Base-by-base conservation (phyloP, 2,797 vertebrate genomes). In the Brachyalestes nurse region DNA sequence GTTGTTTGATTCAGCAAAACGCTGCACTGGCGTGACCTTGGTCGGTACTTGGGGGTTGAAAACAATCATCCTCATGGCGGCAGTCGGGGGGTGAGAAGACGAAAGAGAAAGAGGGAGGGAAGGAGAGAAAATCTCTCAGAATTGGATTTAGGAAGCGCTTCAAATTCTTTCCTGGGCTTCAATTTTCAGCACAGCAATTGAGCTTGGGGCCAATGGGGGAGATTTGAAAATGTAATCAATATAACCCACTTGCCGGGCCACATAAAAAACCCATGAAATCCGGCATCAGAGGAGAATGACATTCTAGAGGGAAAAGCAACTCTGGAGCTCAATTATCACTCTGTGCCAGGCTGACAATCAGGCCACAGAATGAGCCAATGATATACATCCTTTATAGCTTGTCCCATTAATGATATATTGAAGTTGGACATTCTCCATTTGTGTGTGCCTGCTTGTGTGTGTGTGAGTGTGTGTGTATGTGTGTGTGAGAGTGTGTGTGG, bases 61-160 rank as follows among this genome's bases (percentile, higher is more conserved):
- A 76, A 60, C 70, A 76, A 69, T 86, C 71, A 28, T 76, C 84
- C 69, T 79, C 80, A 67, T 86, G 61, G 28, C 19, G 10, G 77
- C 7, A 70, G 60, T 76, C 38, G 21, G 25, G 60, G 21, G 13
- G 60, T 8, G 42, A 45, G 10, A 9, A 12, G 34, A 34, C 45
- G 64, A 53, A 1, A 19, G 17, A 62, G 42, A 47, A 42, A 16
- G 45, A 51, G 67, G n/a, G 45, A 9, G 67, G 49, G 14, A 16
- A 2, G n/a, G 67, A 51, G 45, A 70, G 53, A 42, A 16, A 60
- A 14, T 57, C 12, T 49, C 38, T 38, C 66, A 80, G 75, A 85
- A 89, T 87, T 88, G 87, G 86, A 89, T 92, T 90, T 83, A 53
- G 75, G 75, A 88, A 84, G 73, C 69, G 28, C 65, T 16, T 55